Evolutionary conservation across 1,140 invertebrate species (phyloP).

Genomic region (Ruditapes philippinarum): DNA sequence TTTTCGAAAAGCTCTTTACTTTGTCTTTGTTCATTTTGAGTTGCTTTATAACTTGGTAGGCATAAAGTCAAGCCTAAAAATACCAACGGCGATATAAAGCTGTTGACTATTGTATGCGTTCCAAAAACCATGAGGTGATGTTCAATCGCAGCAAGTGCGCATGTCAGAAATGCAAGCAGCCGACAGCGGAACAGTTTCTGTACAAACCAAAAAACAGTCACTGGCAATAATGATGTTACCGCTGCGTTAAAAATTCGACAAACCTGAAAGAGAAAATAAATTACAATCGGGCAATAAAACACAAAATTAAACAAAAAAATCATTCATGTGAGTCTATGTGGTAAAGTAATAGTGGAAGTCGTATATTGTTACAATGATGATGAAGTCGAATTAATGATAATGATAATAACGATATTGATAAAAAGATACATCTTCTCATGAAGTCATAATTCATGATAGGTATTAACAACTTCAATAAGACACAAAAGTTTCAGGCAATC

Average conservation of each 20-base stretch:
- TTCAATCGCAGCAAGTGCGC: constrained; percentile 75
- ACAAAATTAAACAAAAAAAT: too few relatives aligned
- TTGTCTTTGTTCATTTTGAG: neutral
- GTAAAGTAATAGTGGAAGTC: too few relatives aligned
- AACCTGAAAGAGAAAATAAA: constrained; percentile 75
- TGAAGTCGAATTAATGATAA: too few relatives aligned
- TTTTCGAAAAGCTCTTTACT: neutral
- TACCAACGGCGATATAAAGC: constrained; percentile 79
- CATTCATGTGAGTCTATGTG: too few relatives aligned
- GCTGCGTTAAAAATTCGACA: constrained; percentile 75
- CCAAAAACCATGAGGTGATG: constrained; percentile 78
- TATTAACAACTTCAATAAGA: too few relatives aligned
- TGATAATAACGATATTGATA: too few relatives aligned
- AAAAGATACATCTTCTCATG: too few relatives aligned
- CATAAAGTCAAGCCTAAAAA: constrained; percentile 72
- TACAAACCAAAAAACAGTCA: constrained; percentile 73
- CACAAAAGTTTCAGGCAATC: too few relatives aligned
- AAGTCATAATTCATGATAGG: too few relatives aligned
- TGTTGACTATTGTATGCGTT: constrained; percentile 82
- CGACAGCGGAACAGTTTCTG: constrained; percentile 64
- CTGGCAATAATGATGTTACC: constrained; percentile 77
- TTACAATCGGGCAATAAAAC: too few relatives aligned
- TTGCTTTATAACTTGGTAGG: neutral
- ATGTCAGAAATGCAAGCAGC: constrained; percentile 73
- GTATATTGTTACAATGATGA: too few relatives aligned